These are phyloP conservation scores for Eriocheir sinensis DNA, from an alignment of 1,140 invertebrate genomes.

Conservation along the genomic window DNA sequence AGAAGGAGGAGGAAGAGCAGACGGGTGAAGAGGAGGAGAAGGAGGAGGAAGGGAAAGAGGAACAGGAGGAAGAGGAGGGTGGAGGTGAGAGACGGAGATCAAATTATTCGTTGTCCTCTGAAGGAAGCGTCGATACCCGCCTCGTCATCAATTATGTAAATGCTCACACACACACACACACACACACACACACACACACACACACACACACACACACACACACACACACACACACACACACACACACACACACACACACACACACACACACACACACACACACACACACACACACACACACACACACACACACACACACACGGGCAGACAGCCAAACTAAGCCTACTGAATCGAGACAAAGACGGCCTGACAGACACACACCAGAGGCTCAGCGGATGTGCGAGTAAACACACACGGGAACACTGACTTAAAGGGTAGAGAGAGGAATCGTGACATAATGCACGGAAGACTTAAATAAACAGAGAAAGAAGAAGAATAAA, in stretches of 20 bases:
- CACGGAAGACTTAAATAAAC: no score
- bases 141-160: conserved; percentile 26
- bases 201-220: conserved; percentile 12
- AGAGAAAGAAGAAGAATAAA: no score
- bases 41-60: neutral
- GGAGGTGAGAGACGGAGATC: neutral
- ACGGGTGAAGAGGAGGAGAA: neutral
- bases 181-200: conserved; percentile 1
- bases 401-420: neutral
- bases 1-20: no score
- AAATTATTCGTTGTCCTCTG: conserved; percentile 16
- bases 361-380: neutral
- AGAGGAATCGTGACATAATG: no score
- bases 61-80: neutral
- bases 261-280: neutral
- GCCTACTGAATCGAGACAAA: neutral
- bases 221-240: conserved; percentile 20
- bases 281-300: conserved; percentile 35
- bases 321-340: neutral
- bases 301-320: conserved; percentile 40
- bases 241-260: neutral
- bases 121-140: conserved; percentile 12
- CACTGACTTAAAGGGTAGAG: no score
- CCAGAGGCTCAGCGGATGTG: neutral
- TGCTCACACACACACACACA: conserved; percentile 11